These are phyloP conservation scores for Pica pica DNA, from an alignment of 2,113 vertebrate genomes.

Conservation along the genomic window DNA sequence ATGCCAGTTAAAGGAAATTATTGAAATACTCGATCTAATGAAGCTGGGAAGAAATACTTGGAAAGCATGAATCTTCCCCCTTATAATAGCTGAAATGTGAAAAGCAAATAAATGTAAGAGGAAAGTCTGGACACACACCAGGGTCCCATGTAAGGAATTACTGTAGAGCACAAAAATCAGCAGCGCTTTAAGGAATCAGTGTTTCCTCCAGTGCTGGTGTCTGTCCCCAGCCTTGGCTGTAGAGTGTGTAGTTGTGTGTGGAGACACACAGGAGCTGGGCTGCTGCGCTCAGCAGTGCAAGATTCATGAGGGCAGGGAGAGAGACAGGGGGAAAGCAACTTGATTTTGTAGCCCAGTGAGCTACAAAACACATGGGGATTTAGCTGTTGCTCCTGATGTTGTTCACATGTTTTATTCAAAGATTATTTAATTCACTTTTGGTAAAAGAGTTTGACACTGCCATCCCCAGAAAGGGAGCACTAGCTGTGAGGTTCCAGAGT, in stretches of 20 bases:
- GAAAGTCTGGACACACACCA: background rate
- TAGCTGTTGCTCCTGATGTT: background rate
- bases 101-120: background rate
- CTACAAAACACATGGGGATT: background rate
- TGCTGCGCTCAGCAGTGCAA: background rate
- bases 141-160: background rate
- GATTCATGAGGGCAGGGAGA: background rate
- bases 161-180: background rate
- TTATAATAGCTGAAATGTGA: background rate
- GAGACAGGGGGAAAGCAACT: background rate
- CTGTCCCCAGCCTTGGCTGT: background rate
- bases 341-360: background rate
- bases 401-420: conserved; percentile 21
- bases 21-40: background rate
- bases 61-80: background rate
- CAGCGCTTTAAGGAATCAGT: background rate
- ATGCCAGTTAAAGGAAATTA: background rate
- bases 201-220: background rate
- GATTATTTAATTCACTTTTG: background rate
- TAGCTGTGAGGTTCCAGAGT: background rate
- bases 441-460: background rate
- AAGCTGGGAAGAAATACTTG: background rate
- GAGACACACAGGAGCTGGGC: background rate
- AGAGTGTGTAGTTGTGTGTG: background rate
- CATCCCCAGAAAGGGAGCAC: background rate